Evolutionary conservation across 2,113 vertebrate genomes (phyloP), one percentile per base, ranked within the genome.

Genomic region (Oreotrochilus melanogaster): DNA sequence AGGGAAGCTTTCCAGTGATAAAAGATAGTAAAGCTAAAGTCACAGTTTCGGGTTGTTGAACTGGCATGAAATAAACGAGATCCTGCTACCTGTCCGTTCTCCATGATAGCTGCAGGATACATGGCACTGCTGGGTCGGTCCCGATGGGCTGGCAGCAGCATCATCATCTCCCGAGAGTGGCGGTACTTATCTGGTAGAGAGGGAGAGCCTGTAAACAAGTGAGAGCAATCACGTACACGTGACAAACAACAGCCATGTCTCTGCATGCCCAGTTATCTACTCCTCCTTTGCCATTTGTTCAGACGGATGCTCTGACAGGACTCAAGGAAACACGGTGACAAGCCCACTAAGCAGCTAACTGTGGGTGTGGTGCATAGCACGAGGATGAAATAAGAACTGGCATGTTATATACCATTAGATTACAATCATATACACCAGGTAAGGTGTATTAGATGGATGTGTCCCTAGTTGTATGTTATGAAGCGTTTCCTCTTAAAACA

Each of bases 101-200:
- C 99, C 93, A 98, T 97, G 98, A 99, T 98, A 23, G 98, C 98
- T 71, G 97, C 94, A 19, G 99, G 99, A 56, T 99, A 99, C 98
- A 99, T 98, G 92, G 99, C 99, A 48, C 99, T 99, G 98, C 98
- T 99, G 8, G 98, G 98, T 53, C 99, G 98, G 92, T 99, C 99
- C 33, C 99, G 98, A 67, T 99, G 98, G 25, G 98, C 94, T 17
- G 99, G 99, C 96, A 99, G 96, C 97, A 99, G 89, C 96, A 99
- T 98, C 98, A 99, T 98, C 97, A 99, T 98, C 96, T 99, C 99
- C 89, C 99, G 97, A 97, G 98, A 98, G 91, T 99, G 99, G 95
- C 99, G 98, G 96, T 99, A 98, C 97, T 99, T 99, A 98, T 99
- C 99, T 78, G 99, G 99, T 96, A 99, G 98, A 96, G 99, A 99